Evolutionary conservation across 2,888 invertebrate species (phyloP), one percentile per base, ranked within the genome.

Genomic region (Trissoscelio sp.): DNA sequence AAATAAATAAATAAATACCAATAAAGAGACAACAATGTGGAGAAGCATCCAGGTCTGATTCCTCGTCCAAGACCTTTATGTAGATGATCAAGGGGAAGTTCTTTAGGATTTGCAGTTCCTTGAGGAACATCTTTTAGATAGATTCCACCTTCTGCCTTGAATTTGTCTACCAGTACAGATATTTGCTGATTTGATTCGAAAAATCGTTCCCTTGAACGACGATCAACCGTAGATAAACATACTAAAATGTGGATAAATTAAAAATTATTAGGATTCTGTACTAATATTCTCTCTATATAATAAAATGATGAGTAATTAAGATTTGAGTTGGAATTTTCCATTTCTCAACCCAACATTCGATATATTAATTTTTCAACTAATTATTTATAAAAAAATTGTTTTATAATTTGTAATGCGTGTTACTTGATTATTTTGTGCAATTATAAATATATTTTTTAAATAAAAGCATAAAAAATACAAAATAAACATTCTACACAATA

Each of bases 111-210:
- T 0, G 91, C 88, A 7, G 90, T 83, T 16, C 84, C 84, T 67
- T 87, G 87, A 0, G 91, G 90, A 14, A 88, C 88, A 74, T 91
- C 94, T 88, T 96, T 96, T 90, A 95, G 93, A 85, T 95, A 95
- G 7, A 94, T 93, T 5, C 95, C 95, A 0, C 97, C 97, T 91
- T 98, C 97, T 31, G 96, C 92, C 88, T 97, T 96, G 91, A 98
- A 98, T 88, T 97, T 96, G 86, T 98, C 97, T 0, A 98, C 97
- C 12, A 98, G 92, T 0, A 97, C 96, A 2, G 97, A 95, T 84
- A 98, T 98, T 92, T 98, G 98, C 86, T 97, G 96, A 89, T 97
- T 97, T 0, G 98, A 98, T 89, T 98, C 97, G 46, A 97, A 93
- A 88, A 99, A 98, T 20, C 98, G 94, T 89, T 98, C 98, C 11